Base-by-base conservation (phyloP, 2,888 invertebrate species). In the Euproctis similis region DNA sequence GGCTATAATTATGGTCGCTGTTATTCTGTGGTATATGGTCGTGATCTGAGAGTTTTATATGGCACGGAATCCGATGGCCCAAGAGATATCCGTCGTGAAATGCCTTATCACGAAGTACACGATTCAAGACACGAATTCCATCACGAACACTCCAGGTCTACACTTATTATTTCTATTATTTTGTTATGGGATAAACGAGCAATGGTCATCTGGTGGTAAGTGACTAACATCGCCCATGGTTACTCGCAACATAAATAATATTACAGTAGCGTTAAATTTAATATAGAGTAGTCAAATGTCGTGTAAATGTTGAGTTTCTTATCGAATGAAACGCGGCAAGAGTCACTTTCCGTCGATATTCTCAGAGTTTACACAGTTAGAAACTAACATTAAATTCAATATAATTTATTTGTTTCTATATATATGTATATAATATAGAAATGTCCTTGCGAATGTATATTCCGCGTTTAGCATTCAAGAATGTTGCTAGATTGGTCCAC, bases 11-110 rank as follows among this genome's bases (percentile, higher is more conserved):
- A 77, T 66, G 61, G 63, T 57, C 61, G 66, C 53, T 66, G 65
- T 59, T 52, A 48, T 53, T n/a, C 58, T 58, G 75, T 72, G 77
- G 68, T 59, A 74, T 76, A 76, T 77, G 76, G 64, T 80, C 81
- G 82, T 81, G 80, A 82, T 76, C 69, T n/a, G n/a, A 67, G 54
- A 57, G 66, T 65, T 72, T 74, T 68, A 69, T 70, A 61, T 77
- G 71, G 61, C 74, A 67, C 55, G 51, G 46, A 51, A 53, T 45
- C 28, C 60, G 81, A 80, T 81, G 78, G 65, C 72, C 68, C 60
- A 55, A 42, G 53, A 69, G 82, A 82, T 82, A 82, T 53, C n/a
- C 63, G 66, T 73, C 76, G 73, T 75, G 73, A 78, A 80, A 80
- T 75, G 77, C 76, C 72, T 69, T 66, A 71, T 77, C 80, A 81